Percentiles rank a stretch among this genome's conserved stretches.
phyloP scores from a whole-genome alignment of 2,797 vertebrate genomes.

The Parotocinclus haroldoi region DNA sequence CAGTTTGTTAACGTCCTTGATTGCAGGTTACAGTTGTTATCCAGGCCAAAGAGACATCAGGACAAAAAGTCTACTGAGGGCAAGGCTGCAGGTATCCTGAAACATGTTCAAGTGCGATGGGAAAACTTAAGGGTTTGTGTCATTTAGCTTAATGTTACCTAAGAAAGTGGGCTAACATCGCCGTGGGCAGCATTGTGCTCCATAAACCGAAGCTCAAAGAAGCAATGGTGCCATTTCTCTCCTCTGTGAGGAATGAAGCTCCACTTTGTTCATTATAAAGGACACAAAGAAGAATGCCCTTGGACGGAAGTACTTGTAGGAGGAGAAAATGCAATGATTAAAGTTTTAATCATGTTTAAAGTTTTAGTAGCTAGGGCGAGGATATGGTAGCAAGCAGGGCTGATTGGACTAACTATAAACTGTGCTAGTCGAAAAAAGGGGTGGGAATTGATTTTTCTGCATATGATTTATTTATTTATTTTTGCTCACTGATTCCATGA shows the following conservation, averaged over 20 bases:
- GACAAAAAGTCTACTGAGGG: no score
- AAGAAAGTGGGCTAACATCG: slow-evolving; percentile 42
- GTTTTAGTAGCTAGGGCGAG: background rate
- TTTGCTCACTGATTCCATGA: no score
- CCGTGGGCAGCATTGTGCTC: slow-evolving; percentile 38
- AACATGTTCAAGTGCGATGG: no score
- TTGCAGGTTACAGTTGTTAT: no score
- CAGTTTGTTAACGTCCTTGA: no score
- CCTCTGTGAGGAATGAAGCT: slow-evolving; percentile 15
- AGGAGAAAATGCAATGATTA: slow-evolving; percentile 11
- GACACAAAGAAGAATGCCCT: background rate
- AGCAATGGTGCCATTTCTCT: slow-evolving; percentile 11
- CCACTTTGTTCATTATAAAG: slow-evolving; percentile 16
- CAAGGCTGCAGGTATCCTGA: no score
- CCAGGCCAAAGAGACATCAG: no score
- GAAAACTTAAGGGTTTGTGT: slow-evolving; percentile 3
- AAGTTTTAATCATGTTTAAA: no score
- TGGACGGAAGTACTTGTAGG: slow-evolving; percentile 9
- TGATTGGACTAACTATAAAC: no score
- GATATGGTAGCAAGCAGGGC: background rate
- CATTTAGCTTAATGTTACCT: background rate
- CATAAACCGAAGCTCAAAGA: slow-evolving; percentile 27
- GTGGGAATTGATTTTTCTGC: no score
- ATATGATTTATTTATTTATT: no score
- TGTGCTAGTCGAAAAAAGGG: no score